These are phyloP conservation scores for Psittacula derbiana DNA, from an alignment of 2,797 vertebrate species.

Conservation along the genomic window DNA sequence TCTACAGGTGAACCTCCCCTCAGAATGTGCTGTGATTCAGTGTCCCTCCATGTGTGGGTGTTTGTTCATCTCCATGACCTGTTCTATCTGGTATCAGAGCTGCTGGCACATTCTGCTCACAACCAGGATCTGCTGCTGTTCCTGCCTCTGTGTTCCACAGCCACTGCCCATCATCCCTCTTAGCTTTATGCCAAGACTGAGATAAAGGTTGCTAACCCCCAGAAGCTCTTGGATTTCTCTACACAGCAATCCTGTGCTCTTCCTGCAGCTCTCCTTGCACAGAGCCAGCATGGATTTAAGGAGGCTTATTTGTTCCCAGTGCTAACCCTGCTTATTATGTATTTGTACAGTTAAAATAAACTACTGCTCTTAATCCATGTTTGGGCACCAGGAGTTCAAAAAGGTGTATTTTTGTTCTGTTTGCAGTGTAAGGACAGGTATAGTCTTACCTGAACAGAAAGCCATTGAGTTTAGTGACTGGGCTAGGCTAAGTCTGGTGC, in stretches of 20 bases:
- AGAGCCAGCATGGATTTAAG: background rate
- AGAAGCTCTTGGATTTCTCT: background rate
- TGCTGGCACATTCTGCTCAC: background rate
- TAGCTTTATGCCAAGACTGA: background rate
- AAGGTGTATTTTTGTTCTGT: background rate
- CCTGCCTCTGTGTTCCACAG: background rate
- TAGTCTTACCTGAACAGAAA: background rate
- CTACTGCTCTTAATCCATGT: background rate
- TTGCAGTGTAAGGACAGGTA: background rate
- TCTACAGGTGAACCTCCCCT: background rate
- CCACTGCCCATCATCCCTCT: background rate
- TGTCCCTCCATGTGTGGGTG: accelerated
- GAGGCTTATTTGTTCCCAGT: background rate
- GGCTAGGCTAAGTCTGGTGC: background rate
- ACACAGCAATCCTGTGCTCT: accelerated
- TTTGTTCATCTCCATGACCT: background rate
- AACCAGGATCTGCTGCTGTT: background rate
- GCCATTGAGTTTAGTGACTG: background rate
- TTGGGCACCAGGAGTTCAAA: background rate
- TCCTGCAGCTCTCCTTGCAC: background rate
- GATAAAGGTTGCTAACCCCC: background rate
- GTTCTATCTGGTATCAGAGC: accelerated
- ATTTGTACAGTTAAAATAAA: background rate
- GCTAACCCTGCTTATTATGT: background rate
- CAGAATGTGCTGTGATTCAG: accelerated